These are phyloP conservation scores for Echinops telfairi DNA, from an alignment of 2,113 vertebrate species.

Conservation along the genomic window DNA sequence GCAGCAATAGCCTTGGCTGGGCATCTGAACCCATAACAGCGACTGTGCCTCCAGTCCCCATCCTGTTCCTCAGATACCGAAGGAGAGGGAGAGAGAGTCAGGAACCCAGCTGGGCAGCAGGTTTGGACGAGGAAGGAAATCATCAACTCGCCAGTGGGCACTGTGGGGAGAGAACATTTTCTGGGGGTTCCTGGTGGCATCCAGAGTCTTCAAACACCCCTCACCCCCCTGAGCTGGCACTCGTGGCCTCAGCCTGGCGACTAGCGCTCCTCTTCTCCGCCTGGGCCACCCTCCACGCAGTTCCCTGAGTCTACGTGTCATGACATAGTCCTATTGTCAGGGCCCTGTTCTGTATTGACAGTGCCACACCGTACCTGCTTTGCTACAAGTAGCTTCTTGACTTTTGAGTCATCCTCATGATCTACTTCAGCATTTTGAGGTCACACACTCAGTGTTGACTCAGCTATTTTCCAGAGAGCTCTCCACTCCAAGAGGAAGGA, in stretches of 20 bases:
- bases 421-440: conserved; percentile 59
- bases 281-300: not conserved
- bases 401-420: conserved; percentile 74
- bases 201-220: too few relatives aligned
- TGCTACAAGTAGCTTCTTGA: conserved; percentile 75
- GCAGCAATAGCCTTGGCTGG: not conserved
- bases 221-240: too few relatives aligned
- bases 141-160: not conserved
- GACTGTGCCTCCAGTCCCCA: not conserved
- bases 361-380: not conserved
- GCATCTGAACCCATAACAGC: not conserved
- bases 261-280: not conserved
- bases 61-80: not conserved
- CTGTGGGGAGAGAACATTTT: not conserved
- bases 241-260: not conserved
- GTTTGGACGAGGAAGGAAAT: conserved; percentile 2
- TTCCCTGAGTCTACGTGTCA: conserved; percentile 39
- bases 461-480: conserved; percentile 51
- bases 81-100: conserved; percentile 29
- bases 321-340: conserved; percentile 56
- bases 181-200: too few relatives aligned
- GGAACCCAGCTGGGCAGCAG: conserved; percentile 4
- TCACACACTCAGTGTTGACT: conserved; percentile 22
- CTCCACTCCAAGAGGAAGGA: not conserved
- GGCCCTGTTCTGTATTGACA: conserved; percentile 21